phyloP scores from a whole-genome alignment of 2,113 vertebrate species.

The Solea solea region DNA sequence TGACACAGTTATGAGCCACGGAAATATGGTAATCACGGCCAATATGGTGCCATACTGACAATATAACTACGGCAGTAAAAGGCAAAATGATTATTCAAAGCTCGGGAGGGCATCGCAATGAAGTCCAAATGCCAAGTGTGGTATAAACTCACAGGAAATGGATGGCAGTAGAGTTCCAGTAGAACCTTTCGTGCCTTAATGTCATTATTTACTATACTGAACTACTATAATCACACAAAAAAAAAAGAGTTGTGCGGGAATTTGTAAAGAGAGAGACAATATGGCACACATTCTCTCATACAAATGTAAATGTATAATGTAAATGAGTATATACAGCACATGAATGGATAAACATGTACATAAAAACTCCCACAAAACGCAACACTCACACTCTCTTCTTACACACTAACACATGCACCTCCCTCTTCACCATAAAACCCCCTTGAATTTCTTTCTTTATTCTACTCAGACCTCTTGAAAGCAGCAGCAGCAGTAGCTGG shows the following conservation, averaged over 20 bases:
- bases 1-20: constrained; percentile 40
- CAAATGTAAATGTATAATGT: not conserved
- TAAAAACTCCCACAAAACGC: not conserved
- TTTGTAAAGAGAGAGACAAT: not conserved
- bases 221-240: constrained; percentile 23
- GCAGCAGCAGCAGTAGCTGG: constrained; percentile 12
- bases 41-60: constrained; percentile 25
- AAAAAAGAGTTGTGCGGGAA: constrained; percentile 10
- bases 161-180: constrained; percentile 4
- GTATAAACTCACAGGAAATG: constrained; percentile 39
- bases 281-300: not conserved
- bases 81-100: constrained; percentile 44
- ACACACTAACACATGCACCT: not conserved
- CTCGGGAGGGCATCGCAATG: constrained; percentile 25
- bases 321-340: not conserved
- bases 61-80: constrained; percentile 46
- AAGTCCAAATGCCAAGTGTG: constrained; percentile 50
- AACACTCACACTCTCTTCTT: not conserved
- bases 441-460: constrained; percentile 2
- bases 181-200: constrained; percentile 17
- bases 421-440: not conserved
- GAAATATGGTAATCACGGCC: constrained; percentile 53
- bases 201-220: constrained; percentile 8
- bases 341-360: not conserved
- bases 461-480: constrained; percentile 2